phyloP scores from a whole-genome alignment of 2,888 invertebrate species.

The Alviniconcha strummeri region DNA sequence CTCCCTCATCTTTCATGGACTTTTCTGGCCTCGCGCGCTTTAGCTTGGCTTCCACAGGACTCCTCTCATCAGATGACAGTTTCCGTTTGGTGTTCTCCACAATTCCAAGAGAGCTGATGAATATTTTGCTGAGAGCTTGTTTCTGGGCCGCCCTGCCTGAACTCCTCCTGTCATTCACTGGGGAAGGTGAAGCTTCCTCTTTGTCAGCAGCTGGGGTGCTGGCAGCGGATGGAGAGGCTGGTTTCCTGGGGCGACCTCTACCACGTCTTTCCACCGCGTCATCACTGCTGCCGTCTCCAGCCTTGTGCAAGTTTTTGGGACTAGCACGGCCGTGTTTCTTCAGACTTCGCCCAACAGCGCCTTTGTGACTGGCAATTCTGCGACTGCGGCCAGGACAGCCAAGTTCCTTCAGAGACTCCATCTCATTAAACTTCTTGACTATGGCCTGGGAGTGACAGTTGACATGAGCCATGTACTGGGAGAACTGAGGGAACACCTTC shows the following conservation, averaged over 20 bases:
- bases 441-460: constrained; percentile 42
- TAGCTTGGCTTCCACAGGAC: background rate
- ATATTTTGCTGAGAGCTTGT: constrained; percentile 30
- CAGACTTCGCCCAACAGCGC: constrained; percentile 7
- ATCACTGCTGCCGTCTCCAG: background rate
- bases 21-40: background rate
- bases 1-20: background rate
- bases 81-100: constrained; percentile 15
- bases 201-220: background rate
- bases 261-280: background rate
- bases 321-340: constrained; percentile 25
- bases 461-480: constrained; percentile 44
- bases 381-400: constrained; percentile 22
- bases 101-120: constrained; percentile 25
- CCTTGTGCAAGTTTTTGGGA: background rate
- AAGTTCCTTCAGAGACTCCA: constrained; percentile 14
- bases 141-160: constrained; percentile 25
- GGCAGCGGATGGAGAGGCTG: background rate
- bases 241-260: background rate
- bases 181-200: background rate
- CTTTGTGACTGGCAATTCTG: constrained; percentile 34
- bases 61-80: constrained; percentile 10
- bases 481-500: constrained; percentile 39
- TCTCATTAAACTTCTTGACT: constrained; percentile 39
- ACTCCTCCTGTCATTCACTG: constrained; percentile 9